Conservation (phyloP, 2,888 invertebrate species). For the Stenurella melanura region DNA sequence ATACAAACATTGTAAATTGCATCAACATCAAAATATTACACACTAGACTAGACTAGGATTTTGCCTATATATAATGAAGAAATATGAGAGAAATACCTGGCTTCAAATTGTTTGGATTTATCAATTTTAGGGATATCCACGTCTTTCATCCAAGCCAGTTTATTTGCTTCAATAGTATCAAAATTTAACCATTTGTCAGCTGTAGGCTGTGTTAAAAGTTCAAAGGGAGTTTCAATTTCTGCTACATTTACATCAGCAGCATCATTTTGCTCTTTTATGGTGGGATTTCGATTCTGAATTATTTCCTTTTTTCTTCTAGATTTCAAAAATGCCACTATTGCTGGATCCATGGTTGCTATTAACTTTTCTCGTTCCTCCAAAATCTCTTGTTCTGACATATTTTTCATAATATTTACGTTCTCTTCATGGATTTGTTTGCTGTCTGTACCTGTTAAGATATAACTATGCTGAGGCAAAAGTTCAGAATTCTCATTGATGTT, state of each 20-base stretch:
- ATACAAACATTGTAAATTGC: too few species aligned
- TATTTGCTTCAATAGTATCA: conserved; percentile 89
- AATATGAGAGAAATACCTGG: conserved; percentile 71
- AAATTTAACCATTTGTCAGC: conserved; percentile 88
- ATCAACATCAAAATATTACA: too few species aligned
- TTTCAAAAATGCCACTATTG: conserved; percentile 80
- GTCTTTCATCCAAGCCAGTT: conserved; percentile 90
- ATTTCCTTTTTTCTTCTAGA: conserved; percentile 70
- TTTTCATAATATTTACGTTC: conserved; percentile 80
- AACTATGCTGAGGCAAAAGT: conserved; percentile 71
- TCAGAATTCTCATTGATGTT: conserved; percentile 58
- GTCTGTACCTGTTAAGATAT: conserved; percentile 72
- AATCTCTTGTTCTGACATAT: conserved; percentile 86
- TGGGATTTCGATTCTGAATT: conserved; percentile 54
- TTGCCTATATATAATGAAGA: not conserved
- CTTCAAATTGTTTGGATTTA: conserved; percentile 82
- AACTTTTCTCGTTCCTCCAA: conserved; percentile 83
- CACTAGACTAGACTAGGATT: not conserved
- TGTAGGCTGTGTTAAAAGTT: conserved; percentile 78
- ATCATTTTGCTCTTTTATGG: conserved; percentile 71
- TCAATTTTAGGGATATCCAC: conserved; percentile 76
- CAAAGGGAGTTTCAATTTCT: conserved; percentile 74
- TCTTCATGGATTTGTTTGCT: conserved; percentile 82
- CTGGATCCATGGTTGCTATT: conserved; percentile 79
- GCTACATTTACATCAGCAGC: conserved; percentile 66